phyloP scores from a whole-genome alignment of 2,888 invertebrate genomes.

The Corbicula japonica region DNA sequence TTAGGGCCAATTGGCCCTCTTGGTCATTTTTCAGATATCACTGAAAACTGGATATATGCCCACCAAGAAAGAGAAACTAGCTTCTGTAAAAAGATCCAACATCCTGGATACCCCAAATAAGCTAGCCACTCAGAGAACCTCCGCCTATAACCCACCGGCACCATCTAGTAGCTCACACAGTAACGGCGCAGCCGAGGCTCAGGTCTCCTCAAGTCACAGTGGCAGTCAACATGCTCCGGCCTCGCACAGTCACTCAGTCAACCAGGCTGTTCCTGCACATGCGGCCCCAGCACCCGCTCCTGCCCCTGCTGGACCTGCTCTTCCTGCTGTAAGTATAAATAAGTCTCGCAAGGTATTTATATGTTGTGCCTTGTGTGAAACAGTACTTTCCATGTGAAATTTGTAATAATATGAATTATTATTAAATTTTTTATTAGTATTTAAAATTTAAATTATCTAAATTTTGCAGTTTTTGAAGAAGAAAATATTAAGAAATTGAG shows the following conservation, averaged over 20 bases:
- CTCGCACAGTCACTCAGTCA: too few relatives aligned
- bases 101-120: conserved; percentile 81
- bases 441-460: too few relatives aligned
- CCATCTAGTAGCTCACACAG: conserved; percentile 16
- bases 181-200: conserved; percentile 34
- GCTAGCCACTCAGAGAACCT: background rate
- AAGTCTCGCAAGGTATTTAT: background rate
- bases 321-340: conserved; percentile 68
- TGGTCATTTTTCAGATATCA: conserved; percentile 89
- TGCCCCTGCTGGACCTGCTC: conserved; percentile 65
- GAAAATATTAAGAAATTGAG: too few relatives aligned
- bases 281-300: conserved; percentile 30
- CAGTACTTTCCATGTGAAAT: too few relatives aligned
- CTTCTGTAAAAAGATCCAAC: conserved; percentile 80
- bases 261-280: conserved; percentile 10
- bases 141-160: conserved; percentile 1
- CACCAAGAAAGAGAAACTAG: conserved; percentile 72
- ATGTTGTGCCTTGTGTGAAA: too few relatives aligned
- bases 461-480: too few relatives aligned
- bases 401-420: too few relatives aligned
- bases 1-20: too few relatives aligned
- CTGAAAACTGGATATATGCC: conserved; percentile 89
- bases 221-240: too few relatives aligned
- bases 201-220: conserved; percentile 10
- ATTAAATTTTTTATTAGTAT: too few relatives aligned